Base-by-base conservation (phyloP, 2,797 vertebrate genomes). In the Enteromius anoplus region DNA sequence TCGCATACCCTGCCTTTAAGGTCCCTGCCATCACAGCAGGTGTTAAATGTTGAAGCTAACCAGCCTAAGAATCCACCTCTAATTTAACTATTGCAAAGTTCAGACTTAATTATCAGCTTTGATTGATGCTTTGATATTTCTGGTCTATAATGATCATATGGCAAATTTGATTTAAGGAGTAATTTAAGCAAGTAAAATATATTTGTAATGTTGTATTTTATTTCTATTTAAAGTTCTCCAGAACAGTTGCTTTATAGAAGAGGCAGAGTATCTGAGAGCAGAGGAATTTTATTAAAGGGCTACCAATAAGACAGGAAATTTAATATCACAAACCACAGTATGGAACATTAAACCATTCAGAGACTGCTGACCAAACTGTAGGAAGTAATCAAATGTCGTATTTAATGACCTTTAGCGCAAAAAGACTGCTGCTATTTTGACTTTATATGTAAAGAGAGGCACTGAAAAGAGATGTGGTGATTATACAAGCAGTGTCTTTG, bases 391-490 rank as follows among this genome's bases (percentile, higher is more conserved):
- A 62, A 45, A 62, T 26, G 37, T 45, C 9, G 0, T 62, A 62
- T 76, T 76, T 45, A 45, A 76, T 77, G 9, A 62, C 55, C 23
- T 60, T 77, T 47, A 21, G 37, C 11, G 19, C 58, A 62, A 64
- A 78, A 78, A 51, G 4, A 2, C 62, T 51, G 26, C 26, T 37
- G 45, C 2, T 51, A 34, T 78, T 78, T 51, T 66, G 12, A 51
- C 17, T 66, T 78, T 15, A 6, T 23, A 49, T n/a, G 11, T 78
- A 51, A 51, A 78, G 60, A 26, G 53, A 42, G 51, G 55, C 40
- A 45, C 62, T 47, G 58, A 77, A 26, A 19, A 47, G 26, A 66
- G 17, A 45, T 51, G 23, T 19, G 26, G 34, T 51, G 23, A 58
- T 26, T 19, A 75, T 53, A 60, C 14, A 70, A 14, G 5, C 17